These are phyloP conservation scores for Halesus radiatus DNA, from an alignment of 1,140 invertebrate species.

Conservation along the genomic window DNA sequence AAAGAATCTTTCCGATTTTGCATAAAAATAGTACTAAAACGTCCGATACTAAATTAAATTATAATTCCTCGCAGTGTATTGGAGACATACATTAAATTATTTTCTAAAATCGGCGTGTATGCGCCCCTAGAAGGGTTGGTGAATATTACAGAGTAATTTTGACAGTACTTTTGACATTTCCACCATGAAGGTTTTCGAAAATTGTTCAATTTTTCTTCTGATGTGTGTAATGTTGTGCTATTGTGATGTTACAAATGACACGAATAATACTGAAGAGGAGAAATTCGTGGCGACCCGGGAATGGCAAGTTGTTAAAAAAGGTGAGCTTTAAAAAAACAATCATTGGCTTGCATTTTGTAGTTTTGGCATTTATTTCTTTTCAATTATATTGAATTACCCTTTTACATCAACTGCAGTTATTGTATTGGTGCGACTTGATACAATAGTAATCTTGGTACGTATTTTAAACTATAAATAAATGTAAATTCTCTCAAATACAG, in stretches of 20 bases:
- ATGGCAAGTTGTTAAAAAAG: constrained; percentile 73
- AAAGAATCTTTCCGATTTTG: constrained; percentile 24
- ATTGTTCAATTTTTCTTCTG: constrained; percentile 36
- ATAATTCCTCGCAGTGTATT: neutral
- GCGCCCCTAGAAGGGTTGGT: constrained; percentile 21
- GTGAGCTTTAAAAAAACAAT: constrained; percentile 59
- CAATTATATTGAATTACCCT: too few relatives aligned
- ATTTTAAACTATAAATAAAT: too few relatives aligned
- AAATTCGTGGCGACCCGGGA: constrained; percentile 70
- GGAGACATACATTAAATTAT: too few relatives aligned
- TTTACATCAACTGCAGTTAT: too few relatives aligned
- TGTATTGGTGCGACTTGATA: too few relatives aligned
- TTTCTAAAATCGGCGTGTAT: neutral
- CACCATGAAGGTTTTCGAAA: constrained; percentile 43
- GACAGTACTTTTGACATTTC: constrained; percentile 23
- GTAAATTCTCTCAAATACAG: too few relatives aligned
- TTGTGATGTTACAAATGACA: constrained; percentile 42
- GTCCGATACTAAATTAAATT: too few relatives aligned
- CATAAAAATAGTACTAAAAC: neutral
- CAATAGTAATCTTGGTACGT: too few relatives aligned
- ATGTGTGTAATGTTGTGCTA: constrained; percentile 45
- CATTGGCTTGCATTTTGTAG: too few relatives aligned
- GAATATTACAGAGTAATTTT: constrained; percentile 3
- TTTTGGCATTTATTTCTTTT: too few relatives aligned
- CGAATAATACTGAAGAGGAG: constrained; percentile 46